A percentile compares a stretch with the other conserved stretches of the same genome.
Evolutionary conservation across 2,797 vertebrate species (phyloP).

Genomic region (Botia almorhae): DNA sequence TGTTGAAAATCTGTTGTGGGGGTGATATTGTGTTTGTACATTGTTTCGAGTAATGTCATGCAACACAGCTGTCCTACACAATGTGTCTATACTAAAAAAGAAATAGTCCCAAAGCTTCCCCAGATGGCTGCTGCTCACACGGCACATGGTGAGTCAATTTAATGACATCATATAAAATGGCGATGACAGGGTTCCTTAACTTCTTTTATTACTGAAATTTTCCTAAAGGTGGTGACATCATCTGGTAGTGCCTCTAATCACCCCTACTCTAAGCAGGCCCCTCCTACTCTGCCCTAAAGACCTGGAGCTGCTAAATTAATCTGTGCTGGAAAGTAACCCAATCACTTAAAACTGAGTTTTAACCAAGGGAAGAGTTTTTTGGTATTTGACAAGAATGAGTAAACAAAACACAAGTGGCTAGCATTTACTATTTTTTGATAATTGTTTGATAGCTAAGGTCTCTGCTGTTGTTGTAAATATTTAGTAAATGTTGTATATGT

Average conservation of each 20-base stretch:
- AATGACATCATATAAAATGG: slow-evolving; percentile 69
- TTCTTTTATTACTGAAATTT: slow-evolving; percentile 74
- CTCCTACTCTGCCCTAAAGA: slow-evolving; percentile 52
- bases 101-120: not conserved
- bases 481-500: not conserved
- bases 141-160: slow-evolving; percentile 59
- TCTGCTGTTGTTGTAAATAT: not conserved
- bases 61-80: slow-evolving; percentile 1
- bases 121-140: slow-evolving; percentile 40
- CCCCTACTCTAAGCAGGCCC: slow-evolving; percentile 51
- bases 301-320: slow-evolving; percentile 9
- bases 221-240: slow-evolving; percentile 76
- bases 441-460: not conserved
- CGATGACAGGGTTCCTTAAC: slow-evolving; percentile 68
- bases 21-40: not conserved
- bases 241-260: slow-evolving; percentile 65
- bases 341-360: not conserved
- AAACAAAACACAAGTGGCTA: not conserved
- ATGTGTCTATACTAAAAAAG: slow-evolving; percentile 21
- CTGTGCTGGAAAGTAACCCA: slow-evolving; percentile 19
- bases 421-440: not conserved
- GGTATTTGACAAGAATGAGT: not conserved
- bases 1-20: no score
- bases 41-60: not conserved
- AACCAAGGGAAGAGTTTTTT: slow-evolving; percentile 4